phyloP scores from a whole-genome alignment of 2,888 invertebrate species.

The Dendrolimus houi region DNA sequence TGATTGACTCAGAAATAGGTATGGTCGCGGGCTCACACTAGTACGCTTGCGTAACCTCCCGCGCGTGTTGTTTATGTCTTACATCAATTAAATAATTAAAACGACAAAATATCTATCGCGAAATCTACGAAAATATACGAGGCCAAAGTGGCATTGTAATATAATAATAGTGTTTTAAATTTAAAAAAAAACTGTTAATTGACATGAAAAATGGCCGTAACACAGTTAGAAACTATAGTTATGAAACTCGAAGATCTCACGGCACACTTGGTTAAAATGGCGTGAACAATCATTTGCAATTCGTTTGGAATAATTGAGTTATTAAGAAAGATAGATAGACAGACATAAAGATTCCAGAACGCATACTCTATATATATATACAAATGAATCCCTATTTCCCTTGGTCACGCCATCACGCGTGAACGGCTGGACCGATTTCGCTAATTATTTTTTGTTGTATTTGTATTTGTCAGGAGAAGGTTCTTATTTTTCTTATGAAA shows the following conservation, averaged over 20 bases:
- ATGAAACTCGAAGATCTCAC: conserved; percentile 8
- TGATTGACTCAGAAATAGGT: too few species aligned
- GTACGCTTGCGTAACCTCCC: not conserved
- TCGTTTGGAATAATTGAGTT: not conserved
- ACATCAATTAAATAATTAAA: not conserved
- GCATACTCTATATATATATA: too few species aligned
- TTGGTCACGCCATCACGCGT: too few species aligned
- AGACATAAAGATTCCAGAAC: not conserved
- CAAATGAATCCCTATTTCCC: too few species aligned
- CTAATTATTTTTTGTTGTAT: too few species aligned
- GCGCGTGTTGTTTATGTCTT: not conserved
- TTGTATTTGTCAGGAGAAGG: too few species aligned
- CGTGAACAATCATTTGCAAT: conserved; percentile 1
- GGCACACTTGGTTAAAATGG: conserved; percentile 6
- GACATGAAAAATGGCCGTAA: conserved; percentile 5
- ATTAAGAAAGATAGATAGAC: not conserved
- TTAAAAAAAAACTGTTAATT: not conserved
- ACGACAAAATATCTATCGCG: not conserved
- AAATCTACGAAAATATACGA: not conserved
- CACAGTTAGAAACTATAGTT: conserved; percentile 7
- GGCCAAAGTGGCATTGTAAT: not conserved
- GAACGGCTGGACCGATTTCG: too few species aligned
- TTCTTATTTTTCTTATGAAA: too few species aligned
- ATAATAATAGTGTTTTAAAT: not conserved
- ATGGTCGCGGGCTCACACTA: not conserved